These are phyloP conservation scores for Heterodera schachtii DNA, from an alignment of 1,140 invertebrate species.

Conservation along the genomic window DNA sequence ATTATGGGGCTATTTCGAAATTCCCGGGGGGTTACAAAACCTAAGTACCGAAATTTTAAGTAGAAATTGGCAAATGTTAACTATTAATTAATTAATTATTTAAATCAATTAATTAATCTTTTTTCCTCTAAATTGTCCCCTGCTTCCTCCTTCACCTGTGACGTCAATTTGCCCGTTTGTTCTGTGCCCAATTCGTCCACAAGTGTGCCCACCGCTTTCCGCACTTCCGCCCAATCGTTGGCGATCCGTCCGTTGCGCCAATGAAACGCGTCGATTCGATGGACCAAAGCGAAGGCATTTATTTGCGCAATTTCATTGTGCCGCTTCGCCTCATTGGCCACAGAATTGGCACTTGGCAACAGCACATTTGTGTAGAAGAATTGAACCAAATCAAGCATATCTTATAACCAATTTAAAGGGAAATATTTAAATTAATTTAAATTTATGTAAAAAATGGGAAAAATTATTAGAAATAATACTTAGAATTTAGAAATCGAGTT, in stretches of 20 bases:
- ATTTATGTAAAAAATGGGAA: neutral
- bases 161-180: neutral
- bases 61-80: too few relatives aligned
- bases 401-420: neutral
- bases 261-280: neutral
- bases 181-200: neutral
- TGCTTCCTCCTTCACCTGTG: neutral
- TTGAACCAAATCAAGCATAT: neutral
- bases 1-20: too few relatives aligned
- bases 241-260: neutral
- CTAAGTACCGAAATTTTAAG: too few relatives aligned
- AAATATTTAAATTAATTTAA: neutral
- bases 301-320: neutral
- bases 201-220: neutral
- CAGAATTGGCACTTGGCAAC: neutral
- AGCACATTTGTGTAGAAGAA: neutral
- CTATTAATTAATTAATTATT: too few relatives aligned
- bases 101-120: too few relatives aligned
- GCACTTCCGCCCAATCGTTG: neutral
- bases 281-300: neutral
- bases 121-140: too few relatives aligned
- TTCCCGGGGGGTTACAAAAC: too few relatives aligned
- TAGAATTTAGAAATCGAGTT: too few relatives aligned
- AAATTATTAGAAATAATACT: too few relatives aligned
- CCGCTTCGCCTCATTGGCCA: neutral